Base-by-base conservation (phyloP, 2,888 invertebrate genomes). In the Sthenelais limicola region DNA sequence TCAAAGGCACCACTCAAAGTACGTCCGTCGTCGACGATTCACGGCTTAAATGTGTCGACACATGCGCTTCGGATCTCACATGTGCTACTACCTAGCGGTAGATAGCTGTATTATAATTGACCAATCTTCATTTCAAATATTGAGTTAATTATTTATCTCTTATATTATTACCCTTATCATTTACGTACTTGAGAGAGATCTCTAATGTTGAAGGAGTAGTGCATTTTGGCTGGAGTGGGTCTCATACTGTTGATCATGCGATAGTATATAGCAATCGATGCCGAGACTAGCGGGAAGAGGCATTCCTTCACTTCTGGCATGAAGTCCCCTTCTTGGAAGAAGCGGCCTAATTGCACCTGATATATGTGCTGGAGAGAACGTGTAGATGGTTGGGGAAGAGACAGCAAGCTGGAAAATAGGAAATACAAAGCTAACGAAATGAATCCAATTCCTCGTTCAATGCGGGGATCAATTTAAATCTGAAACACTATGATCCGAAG, bases 161-260 rank as follows among this genome's bases (percentile, higher is more conserved):
- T n/a, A n/a, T n/a, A n/a, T n/a, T n/a, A n/a, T n/a, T n/a, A n/a
- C n/a, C n/a, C n/a, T n/a, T n/a, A 43, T 43, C 9, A 52, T 15
- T 24, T 24, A 32, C 21, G 30, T 76, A 86, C 86, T 84, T 87
- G 84, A 21, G 86, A 82, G 30, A 87, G 81, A 78, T 88, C 87
- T 69, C 88, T 77, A 47, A 88, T 80, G 76, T 88, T 88, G 76
- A 87, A 88, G n/a, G 86, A 85, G 76, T 88, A 88, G 75, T 88
- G 88, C n/a, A 84, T 85, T 75, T 87, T 88, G 48, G 86, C 81
- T 5, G 88, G 88, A 4, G 87, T 88, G 12, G 87, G 87, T 49
- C 85, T 73, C 85, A 88, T 86, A 68, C 78, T 79, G 28, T 78
- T 76, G 71, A 84, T 82, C 83, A 88, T 86, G 54, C 82, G 80